These are phyloP conservation scores for Drosophila helvetica DNA, from an alignment of 2,888 invertebrate species.

Conservation along the genomic window DNA sequence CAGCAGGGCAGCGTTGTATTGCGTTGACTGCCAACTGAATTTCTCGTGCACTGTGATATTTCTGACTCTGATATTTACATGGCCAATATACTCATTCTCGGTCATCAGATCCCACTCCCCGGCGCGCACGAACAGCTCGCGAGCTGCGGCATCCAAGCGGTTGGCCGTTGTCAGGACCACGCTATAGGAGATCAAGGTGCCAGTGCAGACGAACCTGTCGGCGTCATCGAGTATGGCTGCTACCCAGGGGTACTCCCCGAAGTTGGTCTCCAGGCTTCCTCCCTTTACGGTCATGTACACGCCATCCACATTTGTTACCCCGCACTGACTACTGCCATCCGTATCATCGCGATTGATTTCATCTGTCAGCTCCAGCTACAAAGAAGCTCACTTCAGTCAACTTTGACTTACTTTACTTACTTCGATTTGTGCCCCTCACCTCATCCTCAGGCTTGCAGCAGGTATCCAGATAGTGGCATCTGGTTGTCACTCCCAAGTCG, in stretches of 20 bases:
- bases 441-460: background rate
- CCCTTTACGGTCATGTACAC: background rate
- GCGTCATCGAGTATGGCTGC: conserved; percentile 16
- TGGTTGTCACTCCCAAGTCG: background rate
- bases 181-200: conserved; percentile 17
- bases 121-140: conserved; percentile 22
- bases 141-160: rapidly evolving
- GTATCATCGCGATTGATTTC: background rate
- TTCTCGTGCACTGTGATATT: background rate
- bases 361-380: background rate
- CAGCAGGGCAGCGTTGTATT: conserved; percentile 37
- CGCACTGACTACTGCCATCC: background rate
- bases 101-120: conserved; percentile 45
- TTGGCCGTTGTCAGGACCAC: conserved; percentile 16
- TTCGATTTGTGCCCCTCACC: background rate
- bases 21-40: rapidly evolving
- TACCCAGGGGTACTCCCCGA: conserved; percentile 16
- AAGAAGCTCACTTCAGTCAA: background rate
- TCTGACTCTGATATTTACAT: conserved; percentile 14
- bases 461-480: background rate
- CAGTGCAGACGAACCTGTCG: background rate
- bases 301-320: background rate
- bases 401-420: too few relatives aligned
- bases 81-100: conserved; percentile 6
- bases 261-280: background rate